Base-by-base conservation (phyloP, 2,113 vertebrate species). In the Phyllostomus discolor region DNA sequence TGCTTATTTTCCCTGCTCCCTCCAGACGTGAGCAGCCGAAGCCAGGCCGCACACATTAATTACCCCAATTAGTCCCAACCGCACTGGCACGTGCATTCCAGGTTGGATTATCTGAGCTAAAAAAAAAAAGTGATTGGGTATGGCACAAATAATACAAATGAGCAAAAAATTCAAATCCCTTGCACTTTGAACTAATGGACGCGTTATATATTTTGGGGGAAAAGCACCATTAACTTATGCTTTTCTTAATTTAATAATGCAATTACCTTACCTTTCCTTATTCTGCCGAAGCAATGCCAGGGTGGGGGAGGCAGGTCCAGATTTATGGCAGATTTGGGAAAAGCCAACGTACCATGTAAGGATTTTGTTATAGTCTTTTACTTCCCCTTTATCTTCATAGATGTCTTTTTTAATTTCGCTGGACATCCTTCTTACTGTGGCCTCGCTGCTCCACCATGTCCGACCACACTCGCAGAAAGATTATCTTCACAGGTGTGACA, bases 161-260 rank as follows among this genome's bases (percentile, higher is more conserved):
- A 96, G 93, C 85, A 86, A 92, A 95, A 89, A 86, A 33, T 92
- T 89, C 72, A 96, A 97, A 89, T 95, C 91, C 88, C 96, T 64
- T 73, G 93, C 85, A 91, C 33, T 73, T 5, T 82, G 59, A 90
- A 82, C 75, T 96, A 96, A 96, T 95, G 67, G 86, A 69, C 48
- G 12, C 16, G 73, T 94, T 96, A 96, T 73, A 88, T 91, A 54
- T 95, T 97, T 95, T 73, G 72, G n/a, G n/a, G n/a, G 28, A 67
- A 92, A 20, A 92, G 48, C 46, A 33, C 93, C 89, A 54, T 90
- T 95, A 96, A 22, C 73, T 88, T 85, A 97, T 91, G 72, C 76
- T 92, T 97, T 90, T 88, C 59, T 95, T 96, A 96, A 95, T 91
- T 94, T 96, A 96, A 96, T 95, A 93, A 94, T 41, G 48, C 24